These are phyloP conservation scores for Drosophila rubida DNA, from an alignment of 2,888 invertebrate species.

Conservation along the genomic window DNA sequence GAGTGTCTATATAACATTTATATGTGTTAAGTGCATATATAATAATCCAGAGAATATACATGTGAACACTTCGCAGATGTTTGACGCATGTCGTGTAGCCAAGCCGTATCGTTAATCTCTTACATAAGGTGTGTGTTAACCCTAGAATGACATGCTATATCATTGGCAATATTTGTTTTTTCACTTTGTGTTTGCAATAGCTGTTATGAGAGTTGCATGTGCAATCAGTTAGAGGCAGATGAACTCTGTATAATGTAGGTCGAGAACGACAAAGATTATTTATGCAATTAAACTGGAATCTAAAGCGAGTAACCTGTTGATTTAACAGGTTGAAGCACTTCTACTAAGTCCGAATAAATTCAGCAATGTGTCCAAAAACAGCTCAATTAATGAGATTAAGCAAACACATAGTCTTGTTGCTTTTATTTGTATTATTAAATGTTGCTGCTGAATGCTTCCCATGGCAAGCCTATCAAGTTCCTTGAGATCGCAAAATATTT, in stretches of 20 bases:
- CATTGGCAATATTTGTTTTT: conserved; percentile 25
- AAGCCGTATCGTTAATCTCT: conserved; percentile 39
- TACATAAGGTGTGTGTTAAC: conserved; percentile 31
- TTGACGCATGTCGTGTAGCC: conserved; percentile 37
- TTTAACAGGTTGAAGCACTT: background rate
- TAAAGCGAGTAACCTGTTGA: background rate
- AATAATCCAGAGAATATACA: background rate
- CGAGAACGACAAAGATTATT: background rate
- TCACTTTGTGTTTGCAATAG: conserved; percentile 22
- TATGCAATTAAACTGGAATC: background rate
- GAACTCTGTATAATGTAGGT: background rate
- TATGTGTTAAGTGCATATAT: conserved; percentile 14
- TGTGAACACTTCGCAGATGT: conserved; percentile 10
- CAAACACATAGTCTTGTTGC: background rate
- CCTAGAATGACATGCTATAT: conserved; percentile 40
- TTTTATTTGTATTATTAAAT: background rate
- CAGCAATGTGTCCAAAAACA: background rate
- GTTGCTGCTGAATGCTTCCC: too few species aligned
- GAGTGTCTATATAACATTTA: conserved; percentile 28
- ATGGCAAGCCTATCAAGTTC: conserved; percentile 25
- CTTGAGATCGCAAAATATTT: conserved; percentile 20
- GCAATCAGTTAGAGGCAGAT: conserved; percentile 22
- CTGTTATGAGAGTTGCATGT: conserved; percentile 34
- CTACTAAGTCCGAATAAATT: too few species aligned
- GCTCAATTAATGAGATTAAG: background rate